These are phyloP conservation scores for Tangara arthus DNA, from an alignment of 2,797 vertebrate genomes.

Conservation along the genomic window DNA sequence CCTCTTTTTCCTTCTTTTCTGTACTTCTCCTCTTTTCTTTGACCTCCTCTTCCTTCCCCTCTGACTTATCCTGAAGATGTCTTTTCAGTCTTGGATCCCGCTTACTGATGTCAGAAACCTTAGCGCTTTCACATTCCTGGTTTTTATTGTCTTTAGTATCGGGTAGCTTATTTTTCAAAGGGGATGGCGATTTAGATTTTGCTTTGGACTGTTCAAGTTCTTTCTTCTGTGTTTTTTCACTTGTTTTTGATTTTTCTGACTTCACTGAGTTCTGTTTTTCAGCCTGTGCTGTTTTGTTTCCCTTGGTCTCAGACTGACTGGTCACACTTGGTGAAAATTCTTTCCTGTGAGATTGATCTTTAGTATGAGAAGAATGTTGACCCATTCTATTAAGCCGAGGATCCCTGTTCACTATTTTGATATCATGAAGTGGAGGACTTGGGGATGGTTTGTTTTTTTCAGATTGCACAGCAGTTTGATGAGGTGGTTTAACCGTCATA, in stretches of 20 bases:
- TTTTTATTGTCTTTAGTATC: slow-evolving; percentile 77
- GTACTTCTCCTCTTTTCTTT: slow-evolving; percentile 87
- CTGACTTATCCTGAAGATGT: slow-evolving; percentile 83
- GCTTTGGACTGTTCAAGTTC: slow-evolving; percentile 75
- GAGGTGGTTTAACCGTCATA: slow-evolving; percentile 68
- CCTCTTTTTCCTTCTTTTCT: slow-evolving; percentile 90
- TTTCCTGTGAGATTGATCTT: slow-evolving; percentile 84
- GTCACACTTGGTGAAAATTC: slow-evolving; percentile 65
- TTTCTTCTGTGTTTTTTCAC: slow-evolving; percentile 82
- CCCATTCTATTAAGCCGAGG: slow-evolving; percentile 87
- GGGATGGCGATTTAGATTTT: slow-evolving; percentile 86
- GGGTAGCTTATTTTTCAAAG: slow-evolving; percentile 79
- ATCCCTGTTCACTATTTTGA: slow-evolving; percentile 86
- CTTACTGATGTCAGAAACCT: slow-evolving; percentile 79
- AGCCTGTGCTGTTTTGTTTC: slow-evolving; percentile 62
- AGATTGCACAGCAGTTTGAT: slow-evolving; percentile 66
- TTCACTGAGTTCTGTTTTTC: slow-evolving; percentile 78
- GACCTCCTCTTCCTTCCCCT: slow-evolving; percentile 83
- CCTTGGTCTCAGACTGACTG: slow-evolving; percentile 75
- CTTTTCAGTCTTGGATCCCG: slow-evolving; percentile 91
- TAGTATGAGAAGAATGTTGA: slow-evolving; percentile 75
- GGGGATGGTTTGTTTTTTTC: slow-evolving; percentile 75
- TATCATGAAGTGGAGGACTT: slow-evolving; percentile 78
- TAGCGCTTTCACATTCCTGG: slow-evolving; percentile 76
- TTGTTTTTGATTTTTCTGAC: slow-evolving; percentile 79